Evolutionary conservation across 2,888 invertebrate species (phyloP).

Genomic region (Drosophila birchii): DNA sequence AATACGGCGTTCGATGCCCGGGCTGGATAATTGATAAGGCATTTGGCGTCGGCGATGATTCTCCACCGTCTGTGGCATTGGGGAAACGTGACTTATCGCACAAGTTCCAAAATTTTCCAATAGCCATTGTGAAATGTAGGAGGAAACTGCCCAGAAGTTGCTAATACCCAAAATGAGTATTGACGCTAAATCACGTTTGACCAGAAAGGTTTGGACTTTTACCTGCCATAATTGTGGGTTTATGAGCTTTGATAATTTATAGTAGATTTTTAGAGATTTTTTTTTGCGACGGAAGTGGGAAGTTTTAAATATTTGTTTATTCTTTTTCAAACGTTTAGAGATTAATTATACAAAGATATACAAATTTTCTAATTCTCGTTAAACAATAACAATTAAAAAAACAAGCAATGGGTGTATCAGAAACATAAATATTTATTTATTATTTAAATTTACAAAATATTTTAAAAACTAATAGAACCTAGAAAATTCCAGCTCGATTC

Average conservation of each 20-base stretch:
- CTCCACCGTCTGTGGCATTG: conserved; percentile 19
- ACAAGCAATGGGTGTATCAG: background rate
- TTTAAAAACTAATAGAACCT: background rate
- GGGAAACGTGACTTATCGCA: conserved; percentile 39
- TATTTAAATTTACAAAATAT: background rate
- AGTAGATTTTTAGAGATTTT: background rate
- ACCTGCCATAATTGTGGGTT: conserved; percentile 10
- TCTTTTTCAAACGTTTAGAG: background rate
- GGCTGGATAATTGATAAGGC: conserved; percentile 45
- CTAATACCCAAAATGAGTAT: conserved; percentile 17
- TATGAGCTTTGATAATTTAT: conserved; percentile 1
- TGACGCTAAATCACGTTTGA: conserved; percentile 38
- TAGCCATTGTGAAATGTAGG: conserved; percentile 29
- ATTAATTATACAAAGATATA: background rate
- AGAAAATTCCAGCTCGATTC: conserved; percentile 36
- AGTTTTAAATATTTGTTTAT: background rate
- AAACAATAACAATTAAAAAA: background rate
- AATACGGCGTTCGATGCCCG: conserved; percentile 20
- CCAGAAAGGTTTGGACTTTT: conserved; percentile 10
- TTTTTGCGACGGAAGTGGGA: background rate
- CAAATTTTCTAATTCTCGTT: background rate
- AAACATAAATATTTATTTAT: background rate
- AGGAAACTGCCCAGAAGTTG: conserved; percentile 36
- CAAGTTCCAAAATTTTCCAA: conserved; percentile 39
- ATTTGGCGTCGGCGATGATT: background rate